Evolutionary conservation across 2,113 vertebrate species (phyloP).

Genomic region (Chionis minor): DNA sequence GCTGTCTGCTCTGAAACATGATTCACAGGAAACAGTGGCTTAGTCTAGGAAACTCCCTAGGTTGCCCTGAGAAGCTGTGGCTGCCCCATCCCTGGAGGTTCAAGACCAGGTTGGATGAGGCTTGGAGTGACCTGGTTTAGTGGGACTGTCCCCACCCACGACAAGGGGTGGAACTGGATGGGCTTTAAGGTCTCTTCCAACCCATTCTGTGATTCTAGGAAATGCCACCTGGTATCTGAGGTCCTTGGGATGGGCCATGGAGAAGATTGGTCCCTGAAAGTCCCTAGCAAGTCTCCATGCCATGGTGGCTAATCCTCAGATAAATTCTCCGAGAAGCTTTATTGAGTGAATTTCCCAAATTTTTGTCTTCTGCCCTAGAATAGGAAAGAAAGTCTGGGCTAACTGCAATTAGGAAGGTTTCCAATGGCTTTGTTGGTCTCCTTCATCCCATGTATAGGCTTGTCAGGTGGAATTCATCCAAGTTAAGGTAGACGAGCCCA

Average conservation of each 20-base stretch:
- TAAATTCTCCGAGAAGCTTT: neutral
- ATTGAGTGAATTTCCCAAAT: neutral
- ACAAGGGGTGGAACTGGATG: neutral
- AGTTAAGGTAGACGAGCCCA: neutral
- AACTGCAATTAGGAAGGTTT: neutral
- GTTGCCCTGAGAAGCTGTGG: neutral
- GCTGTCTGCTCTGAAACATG: neutral
- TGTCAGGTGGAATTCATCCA: neutral
- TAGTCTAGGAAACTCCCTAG: neutral
- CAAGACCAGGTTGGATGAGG: neutral
- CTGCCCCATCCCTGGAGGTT: neutral
- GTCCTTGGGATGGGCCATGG: neutral
- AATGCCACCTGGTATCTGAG: neutral
- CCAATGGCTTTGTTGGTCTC: neutral
- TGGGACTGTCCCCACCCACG: neutral
- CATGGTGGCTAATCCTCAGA: neutral
- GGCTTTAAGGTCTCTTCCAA: neutral
- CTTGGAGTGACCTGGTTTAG: neutral
- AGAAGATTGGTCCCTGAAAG: neutral
- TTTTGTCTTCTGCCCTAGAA: neutral
- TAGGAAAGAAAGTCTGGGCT: neutral
- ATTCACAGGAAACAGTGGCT: neutral
- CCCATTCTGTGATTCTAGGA: neutral
- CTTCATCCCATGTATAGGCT: neutral
- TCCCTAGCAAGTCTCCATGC: neutral